These are phyloP conservation scores for Seriola aureovittata DNA, from an alignment of 2,113 vertebrate species.

Conservation along the genomic window DNA sequence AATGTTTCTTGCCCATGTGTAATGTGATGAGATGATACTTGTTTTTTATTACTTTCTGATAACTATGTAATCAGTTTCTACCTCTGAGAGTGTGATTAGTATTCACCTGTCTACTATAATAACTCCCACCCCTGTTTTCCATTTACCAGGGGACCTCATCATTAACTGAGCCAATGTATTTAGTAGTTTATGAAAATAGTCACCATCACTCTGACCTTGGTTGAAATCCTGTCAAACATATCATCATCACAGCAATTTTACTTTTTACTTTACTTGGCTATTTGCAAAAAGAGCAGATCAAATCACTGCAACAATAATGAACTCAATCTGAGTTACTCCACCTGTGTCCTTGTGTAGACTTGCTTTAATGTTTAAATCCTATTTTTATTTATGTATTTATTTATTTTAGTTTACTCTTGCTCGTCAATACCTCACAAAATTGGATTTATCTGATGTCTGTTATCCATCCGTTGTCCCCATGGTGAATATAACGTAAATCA, in stretches of 20 bases:
- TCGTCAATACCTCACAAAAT: not conserved
- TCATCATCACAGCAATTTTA: too few relatives aligned
- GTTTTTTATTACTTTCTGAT: constrained; percentile 18
- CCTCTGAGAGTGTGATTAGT: constrained; percentile 2
- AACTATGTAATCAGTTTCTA: constrained; percentile 20
- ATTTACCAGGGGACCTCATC: not conserved
- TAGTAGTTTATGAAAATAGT: constrained; percentile 16
- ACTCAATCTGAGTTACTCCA: not conserved
- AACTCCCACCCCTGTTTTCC: not conserved
- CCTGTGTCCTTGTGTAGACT: not conserved
- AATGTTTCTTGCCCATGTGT: not conserved
- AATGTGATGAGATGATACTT: constrained; percentile 6
- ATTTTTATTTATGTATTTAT: not conserved
- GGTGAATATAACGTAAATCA: constrained; percentile 41
- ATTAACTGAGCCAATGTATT: not conserved
- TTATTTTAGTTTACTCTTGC: not conserved
- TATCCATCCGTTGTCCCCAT: constrained; percentile 23
- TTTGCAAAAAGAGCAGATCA: not conserved
- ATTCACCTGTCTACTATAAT: constrained; percentile 10
- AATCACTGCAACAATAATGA: not conserved
- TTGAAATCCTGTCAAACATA: not conserved
- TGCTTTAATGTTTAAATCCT: not conserved
- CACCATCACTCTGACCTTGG: not conserved
- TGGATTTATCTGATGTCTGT: constrained; percentile 14
- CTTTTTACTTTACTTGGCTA: too few relatives aligned